Conservation (phyloP, 30 jellyfish, hydroid and myxozoan species). For the Nemopilema nomurai region DNA sequence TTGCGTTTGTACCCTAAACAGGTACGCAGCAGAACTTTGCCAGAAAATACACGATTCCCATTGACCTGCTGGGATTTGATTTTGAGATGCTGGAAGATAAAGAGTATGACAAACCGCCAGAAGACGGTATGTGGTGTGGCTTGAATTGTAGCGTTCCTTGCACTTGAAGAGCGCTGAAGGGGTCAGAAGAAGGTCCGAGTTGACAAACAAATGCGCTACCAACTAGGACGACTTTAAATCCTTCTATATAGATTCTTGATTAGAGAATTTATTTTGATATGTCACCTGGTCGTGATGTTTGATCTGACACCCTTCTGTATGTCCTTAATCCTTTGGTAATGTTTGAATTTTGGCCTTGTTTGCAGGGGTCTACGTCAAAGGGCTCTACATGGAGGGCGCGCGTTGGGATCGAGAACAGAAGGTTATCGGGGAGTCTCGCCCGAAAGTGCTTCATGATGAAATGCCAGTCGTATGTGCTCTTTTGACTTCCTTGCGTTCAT, state of each 20-base stretch:
- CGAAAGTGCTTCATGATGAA: constrained; percentile 78
- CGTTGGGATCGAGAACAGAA: constrained; percentile 84
- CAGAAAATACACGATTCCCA: constrained; percentile 84
- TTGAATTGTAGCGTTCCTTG: too few relatives aligned
- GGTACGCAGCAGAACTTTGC: constrained; percentile 96
- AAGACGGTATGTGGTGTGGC: constrained; percentile 67
- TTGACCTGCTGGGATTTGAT: constrained; percentile 81
- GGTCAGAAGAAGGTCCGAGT: too few relatives aligned
- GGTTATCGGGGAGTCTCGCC: constrained; percentile 82
- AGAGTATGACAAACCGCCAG: constrained; percentile 71
- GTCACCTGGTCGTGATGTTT: too few relatives aligned
- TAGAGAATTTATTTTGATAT: too few relatives aligned
- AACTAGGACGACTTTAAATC: too few relatives aligned
- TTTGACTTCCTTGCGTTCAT: too few relatives aligned
- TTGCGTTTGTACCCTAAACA: neutral
- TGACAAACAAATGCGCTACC: too few relatives aligned
- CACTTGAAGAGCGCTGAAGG: too few relatives aligned
- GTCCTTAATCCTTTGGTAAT: neutral
- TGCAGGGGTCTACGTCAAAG: constrained; percentile 85
- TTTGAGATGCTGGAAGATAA: constrained; percentile 72
- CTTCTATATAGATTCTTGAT: too few relatives aligned
- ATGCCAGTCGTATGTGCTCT: constrained; percentile 77
- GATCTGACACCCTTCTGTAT: too few relatives aligned
- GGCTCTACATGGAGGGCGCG: constrained; percentile 92
- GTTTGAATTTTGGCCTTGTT: neutral